Conservation (phyloP, 2,113 vertebrate species). For the Mugil cephalus region DNA sequence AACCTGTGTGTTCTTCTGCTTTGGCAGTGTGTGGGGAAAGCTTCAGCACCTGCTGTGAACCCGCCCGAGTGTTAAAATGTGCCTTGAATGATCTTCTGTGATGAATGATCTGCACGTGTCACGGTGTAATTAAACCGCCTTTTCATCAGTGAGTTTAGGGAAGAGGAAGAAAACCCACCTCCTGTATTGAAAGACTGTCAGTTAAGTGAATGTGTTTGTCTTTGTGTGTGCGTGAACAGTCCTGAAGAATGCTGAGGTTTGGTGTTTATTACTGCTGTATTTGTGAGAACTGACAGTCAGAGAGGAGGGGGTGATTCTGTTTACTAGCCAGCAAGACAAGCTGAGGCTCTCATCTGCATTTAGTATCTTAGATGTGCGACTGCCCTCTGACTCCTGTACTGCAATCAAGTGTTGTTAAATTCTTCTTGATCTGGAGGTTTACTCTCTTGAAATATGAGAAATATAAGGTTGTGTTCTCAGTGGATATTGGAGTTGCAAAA, state of each 20-base stretch:
- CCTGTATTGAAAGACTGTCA: constrained; percentile 17
- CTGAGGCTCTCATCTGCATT: constrained; percentile 49
- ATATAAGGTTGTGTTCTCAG: not conserved
- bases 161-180: constrained; percentile 13
- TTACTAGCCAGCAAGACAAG: constrained; percentile 42
- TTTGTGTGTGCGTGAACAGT: constrained; percentile 40
- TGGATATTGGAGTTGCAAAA: not conserved
- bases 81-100: constrained; percentile 33
- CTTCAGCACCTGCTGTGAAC: constrained; percentile 7
- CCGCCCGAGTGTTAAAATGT: constrained; percentile 37
- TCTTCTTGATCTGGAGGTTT: not conserved
- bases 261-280: constrained; percentile 69
- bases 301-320: constrained; percentile 53
- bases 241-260: constrained; percentile 72
- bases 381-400: constrained; percentile 13
- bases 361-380: constrained; percentile 37
- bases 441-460: constrained; percentile 6
- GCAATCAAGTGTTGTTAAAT: not conserved
- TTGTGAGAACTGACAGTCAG: constrained; percentile 63
- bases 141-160: constrained; percentile 11
- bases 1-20: not conserved
- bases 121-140: constrained; percentile 14
- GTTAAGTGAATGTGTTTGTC: constrained; percentile 19
- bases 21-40: not conserved
- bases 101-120: constrained; percentile 33